Percentiles rank a stretch among this genome's conserved stretches.
Conservation (phyloP, 2,113 vertebrate genomes). For the Chelonoidis abingdonii region DNA sequence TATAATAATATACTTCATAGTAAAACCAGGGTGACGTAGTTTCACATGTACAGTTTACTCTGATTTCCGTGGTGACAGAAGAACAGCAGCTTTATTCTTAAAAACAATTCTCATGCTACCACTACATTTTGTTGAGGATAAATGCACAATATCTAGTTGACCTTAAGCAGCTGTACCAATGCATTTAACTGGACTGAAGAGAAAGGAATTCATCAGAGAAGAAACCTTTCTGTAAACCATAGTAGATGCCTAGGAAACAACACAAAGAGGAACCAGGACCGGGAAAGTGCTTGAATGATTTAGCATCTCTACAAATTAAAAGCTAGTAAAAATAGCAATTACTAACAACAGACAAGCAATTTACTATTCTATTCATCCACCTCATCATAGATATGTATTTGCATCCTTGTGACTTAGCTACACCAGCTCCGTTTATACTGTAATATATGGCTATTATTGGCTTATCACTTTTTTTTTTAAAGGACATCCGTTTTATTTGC, state of each 20-base stretch:
- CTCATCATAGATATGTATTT: background rate
- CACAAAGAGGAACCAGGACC: background rate
- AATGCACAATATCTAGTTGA: background rate
- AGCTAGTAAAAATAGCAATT: constrained; percentile 30
- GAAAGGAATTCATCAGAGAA: background rate
- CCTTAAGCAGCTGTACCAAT: background rate
- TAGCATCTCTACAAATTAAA: constrained; percentile 35
- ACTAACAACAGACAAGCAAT: constrained; percentile 40
- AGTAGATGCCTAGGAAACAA: background rate
- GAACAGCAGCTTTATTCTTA: background rate
- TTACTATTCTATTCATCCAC: constrained; percentile 17
- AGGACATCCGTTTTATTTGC: constrained; percentile 51
- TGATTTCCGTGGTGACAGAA: background rate
- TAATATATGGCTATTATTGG: constrained; percentile 65
- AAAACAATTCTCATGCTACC: background rate
- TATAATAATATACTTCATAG: background rate
- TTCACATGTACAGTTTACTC: background rate
- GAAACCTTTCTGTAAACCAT: background rate
- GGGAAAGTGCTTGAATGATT: background rate
- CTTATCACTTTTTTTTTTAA: constrained; percentile 15
- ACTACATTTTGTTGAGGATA: background rate
- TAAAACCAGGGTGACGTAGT: background rate
- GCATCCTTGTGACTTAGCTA: constrained; percentile 65
- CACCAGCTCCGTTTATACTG: constrained; percentile 57
- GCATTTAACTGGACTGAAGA: background rate